Evolutionary conservation across 2,888 invertebrate species (phyloP).

Genomic region (Tanaodytes sp.): DNA sequence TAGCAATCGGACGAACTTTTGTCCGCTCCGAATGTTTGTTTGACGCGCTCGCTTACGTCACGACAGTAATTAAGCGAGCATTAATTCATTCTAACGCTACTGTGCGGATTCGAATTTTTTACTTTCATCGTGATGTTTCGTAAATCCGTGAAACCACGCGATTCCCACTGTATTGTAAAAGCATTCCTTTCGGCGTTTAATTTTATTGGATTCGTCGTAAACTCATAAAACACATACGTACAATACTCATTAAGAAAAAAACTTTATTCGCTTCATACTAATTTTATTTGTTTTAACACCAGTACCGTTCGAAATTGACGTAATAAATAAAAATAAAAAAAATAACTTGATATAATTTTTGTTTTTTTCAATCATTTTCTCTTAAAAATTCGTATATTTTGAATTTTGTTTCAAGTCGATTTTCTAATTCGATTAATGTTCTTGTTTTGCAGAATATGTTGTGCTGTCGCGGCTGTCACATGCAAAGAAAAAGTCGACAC

Average conservation of each 20-base stretch:
- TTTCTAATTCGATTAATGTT: not conserved
- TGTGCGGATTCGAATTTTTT: conserved; percentile 25
- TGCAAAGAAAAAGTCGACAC: conserved; percentile 78
- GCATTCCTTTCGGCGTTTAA: no score
- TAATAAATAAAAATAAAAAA: not conserved
- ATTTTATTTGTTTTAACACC: no score
- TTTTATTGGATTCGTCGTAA: no score
- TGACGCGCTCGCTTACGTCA: conserved; percentile 36
- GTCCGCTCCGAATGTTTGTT: conserved; percentile 16
- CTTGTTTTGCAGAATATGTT: conserved; percentile 75
- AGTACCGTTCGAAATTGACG: not conserved
- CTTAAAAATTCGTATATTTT: no score
- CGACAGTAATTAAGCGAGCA: conserved; percentile 11
- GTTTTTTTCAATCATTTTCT: no score
- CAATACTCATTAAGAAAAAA: no score
- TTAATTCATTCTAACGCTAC: conserved; percentile 37
- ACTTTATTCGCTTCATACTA: no score
- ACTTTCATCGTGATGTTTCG: no score
- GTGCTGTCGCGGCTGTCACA: conserved; percentile 72
- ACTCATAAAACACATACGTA: no score
- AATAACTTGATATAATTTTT: not conserved
- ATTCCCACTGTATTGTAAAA: no score
- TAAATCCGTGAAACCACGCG: no score
- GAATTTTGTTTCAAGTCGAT: not conserved
- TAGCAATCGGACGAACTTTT: conserved; percentile 32